Percentiles rank a stretch among this genome's conserved stretches.
Conservation (phyloP, 2,888 invertebrate species). For the Philereme transversata region DNA sequence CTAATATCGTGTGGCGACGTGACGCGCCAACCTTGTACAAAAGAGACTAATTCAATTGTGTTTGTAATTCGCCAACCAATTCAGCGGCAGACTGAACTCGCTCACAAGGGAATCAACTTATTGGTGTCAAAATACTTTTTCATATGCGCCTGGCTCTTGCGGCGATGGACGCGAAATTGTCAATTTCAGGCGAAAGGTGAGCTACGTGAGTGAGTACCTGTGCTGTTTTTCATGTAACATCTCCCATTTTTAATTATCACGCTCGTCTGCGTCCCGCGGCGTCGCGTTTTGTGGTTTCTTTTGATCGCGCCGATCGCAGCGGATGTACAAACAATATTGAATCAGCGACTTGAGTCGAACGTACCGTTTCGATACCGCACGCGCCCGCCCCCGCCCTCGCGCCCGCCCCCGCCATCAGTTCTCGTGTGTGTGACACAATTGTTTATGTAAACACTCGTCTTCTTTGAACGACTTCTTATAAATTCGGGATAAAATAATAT, state of each 20-base stretch:
- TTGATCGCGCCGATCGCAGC: constrained; percentile 4
- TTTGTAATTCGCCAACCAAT: constrained; percentile 10
- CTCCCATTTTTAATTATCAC: not conserved
- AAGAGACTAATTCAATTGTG: constrained; percentile 12
- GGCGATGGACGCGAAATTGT: constrained; percentile 10
- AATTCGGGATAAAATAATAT: constrained; percentile 20
- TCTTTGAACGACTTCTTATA: constrained; percentile 5
- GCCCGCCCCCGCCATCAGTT: too few relatives aligned
- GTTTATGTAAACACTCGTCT: constrained; percentile 16
- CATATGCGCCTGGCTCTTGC: constrained; percentile 1
- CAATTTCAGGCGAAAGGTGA: constrained; percentile 6
- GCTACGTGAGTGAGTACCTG: too few relatives aligned
- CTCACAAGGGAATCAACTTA: constrained; percentile 17
- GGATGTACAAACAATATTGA: constrained; percentile 7
- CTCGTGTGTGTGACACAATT: not conserved
- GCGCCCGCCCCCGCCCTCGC: not conserved
- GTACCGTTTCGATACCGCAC: not conserved
- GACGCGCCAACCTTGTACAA: not conserved
- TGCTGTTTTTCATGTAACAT: not conserved
- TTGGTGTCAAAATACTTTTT: constrained; percentile 17
- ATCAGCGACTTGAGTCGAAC: not conserved
- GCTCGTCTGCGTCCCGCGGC: not conserved
- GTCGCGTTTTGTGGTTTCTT: constrained; percentile 5
- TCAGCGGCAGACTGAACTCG: constrained; percentile 1
- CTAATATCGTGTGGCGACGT: constrained; percentile 4